Evolutionary conservation across 2,888 invertebrate species (phyloP), one percentile per base, ranked within the genome.

Genomic region (Drosophila lutescens): DNA sequence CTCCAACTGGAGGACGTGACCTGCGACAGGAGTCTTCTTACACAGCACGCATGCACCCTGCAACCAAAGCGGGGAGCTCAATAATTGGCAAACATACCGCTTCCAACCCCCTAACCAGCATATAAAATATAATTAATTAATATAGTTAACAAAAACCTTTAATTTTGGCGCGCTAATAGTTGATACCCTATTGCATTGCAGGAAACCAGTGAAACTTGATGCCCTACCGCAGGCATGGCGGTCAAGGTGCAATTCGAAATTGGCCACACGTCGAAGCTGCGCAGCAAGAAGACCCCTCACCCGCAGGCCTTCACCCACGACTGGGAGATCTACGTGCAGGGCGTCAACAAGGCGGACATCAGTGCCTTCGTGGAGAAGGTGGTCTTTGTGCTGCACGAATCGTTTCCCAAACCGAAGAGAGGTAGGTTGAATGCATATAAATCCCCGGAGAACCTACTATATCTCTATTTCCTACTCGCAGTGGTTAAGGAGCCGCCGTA

Each of bases 261-360:
- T 91, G 98, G 98, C 78, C 98, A 99, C 93, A 95, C 95, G 92
- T 97, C 98, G 78, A 94, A 95, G 72, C 91, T 97, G 81, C 95
- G 96, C 89, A 94, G 95, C 58, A 96, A 96, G 91, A 95, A 95
- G 85, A 71, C 73, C 2, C 73, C 71, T 7, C 97, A 98, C 13
- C 94, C 95, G 23, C 97, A 98, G 91, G 98, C 98, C 50, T 98
- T 97, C 91, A 99, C 98, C 80, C 99, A 99, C 93, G 98, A 99
- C 92, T 99, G 99, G 99, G 97, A 97, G 92, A 95, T 99, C 58
- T 98, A 96, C 93, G 97, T 99, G 23, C 94, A 96, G 89, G 98
- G 98, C 59, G 95, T 95, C 78, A 97, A 98, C 90, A 96, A 96
- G 81, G 95, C 96, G 78, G 96, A 97, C 90, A 97, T 99, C 85